Evolutionary conservation across 2,113 vertebrate genomes (phyloP), one percentile per base, ranked within the genome.

Genomic region (Isichthys henryi): DNA sequence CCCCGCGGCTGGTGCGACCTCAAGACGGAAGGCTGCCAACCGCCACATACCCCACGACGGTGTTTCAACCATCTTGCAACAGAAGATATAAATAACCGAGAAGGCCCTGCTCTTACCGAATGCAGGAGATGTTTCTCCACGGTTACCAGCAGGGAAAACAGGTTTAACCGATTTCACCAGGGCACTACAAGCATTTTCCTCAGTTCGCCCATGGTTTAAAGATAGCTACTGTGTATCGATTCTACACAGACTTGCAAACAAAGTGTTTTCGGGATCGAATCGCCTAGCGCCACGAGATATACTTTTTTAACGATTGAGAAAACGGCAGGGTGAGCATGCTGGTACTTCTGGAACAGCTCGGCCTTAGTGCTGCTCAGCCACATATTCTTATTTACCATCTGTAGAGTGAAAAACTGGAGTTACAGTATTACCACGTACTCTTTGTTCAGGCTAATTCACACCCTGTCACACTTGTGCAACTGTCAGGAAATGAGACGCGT

Each of bases 361-460:
- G 82, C 45, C 45, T 45, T 84, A 1, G 45, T 45, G 19, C 82
- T 5, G 21, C 82, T 48, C 82, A 46, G 45, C 82, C 39, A 48
- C 80, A 84, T 45, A 46, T n/a, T 84, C 50, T 52, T 87, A 53
- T 52, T 87, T 53, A 87, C 49, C 48, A 58, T 88, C 31, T 62
- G 31, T 45, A 66, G 17, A 66, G 31, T 50, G 31, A 45, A 88
- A 70, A 46, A 66, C 35, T 39, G 31, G 23, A 88, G 87, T 43
- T 88, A 23, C 74, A 80, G 15, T 56, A 49, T 15, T 45, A 62
- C 66, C 53, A 88, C 52, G 11, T 31, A 88, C 19, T 45, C 56
- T 62, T 62, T 62, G 56, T 70, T 45, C 31, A 31, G 84, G 84
- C 88, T 80, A 87, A 89, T 90, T 89, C 62, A 56, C 83, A 87